Base-by-base conservation (phyloP, 2,113 vertebrate species). In the Salvelinus sp. region DNA sequence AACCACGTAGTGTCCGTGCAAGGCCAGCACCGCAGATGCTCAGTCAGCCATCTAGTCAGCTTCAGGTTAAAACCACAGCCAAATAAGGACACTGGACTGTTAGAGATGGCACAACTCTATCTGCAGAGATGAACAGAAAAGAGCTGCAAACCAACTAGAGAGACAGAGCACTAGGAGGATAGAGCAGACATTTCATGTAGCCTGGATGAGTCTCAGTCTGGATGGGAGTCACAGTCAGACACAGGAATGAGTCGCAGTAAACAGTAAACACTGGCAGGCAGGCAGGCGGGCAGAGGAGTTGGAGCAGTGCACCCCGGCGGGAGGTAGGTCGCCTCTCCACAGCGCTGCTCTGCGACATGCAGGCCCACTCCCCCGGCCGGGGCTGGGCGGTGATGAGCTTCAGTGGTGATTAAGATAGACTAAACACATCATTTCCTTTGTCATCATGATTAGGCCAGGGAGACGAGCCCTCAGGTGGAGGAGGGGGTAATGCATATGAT, bases 371-470 rank as follows among this genome's bases (percentile, higher is more conserved):
- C 50, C 12, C 50, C 50, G 16, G 14, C 14, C 50, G 16, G 50
- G 50, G 16, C 50, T 54, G 50, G 50, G 50, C 50, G 54, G 76
- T 81, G 86, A 90, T 87, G 88, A 86, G 87, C 86, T 86, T 54
- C 48, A 90, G 83, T 85, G 73, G 86, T 88, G 89, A 91, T 90
- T 91, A 89, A 79, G 86, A 88, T 82, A 81, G 85, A 87, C 83
- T 89, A 87, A 91, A 89, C 85, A 88, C 86, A 88, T 89, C 74
- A 86, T 89, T 90, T 88, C 82, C 89, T 88, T 83, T 88, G 89
- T 85, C 85, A 72, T 74, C 72, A 72, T 88, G 89, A 91, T 90
- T 86, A 88, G 83, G 79, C 78, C 83, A 76, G 84, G 81, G 83
- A 85, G 82, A 85, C 83, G 80, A 77, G 78, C 81, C 86, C 88